phyloP scores from a whole-genome alignment of 2,797 vertebrate species.

The Austrolebias charrua region DNA sequence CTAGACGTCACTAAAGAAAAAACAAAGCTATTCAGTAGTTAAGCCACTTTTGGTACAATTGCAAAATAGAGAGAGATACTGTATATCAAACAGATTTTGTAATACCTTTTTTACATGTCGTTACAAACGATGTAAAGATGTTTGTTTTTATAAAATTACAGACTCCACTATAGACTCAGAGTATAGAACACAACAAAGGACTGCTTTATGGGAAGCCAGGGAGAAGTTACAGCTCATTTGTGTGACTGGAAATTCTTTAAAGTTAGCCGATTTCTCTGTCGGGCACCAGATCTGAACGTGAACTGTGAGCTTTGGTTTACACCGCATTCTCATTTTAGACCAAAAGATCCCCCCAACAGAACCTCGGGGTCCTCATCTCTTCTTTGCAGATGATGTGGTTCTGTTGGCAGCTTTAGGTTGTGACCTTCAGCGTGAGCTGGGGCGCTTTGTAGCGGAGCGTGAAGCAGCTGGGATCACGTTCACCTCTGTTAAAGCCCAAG shows the following conservation, averaged over 20 bases:
- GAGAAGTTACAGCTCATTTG: slow-evolving; percentile 71
- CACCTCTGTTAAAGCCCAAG: background rate
- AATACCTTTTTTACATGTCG: slow-evolving; percentile 72
- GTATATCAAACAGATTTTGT: slow-evolving; percentile 90
- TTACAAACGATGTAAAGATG: slow-evolving; percentile 97
- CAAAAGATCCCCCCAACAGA: no score
- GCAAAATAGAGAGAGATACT: slow-evolving; percentile 87
- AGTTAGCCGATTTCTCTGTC: slow-evolving; percentile 17
- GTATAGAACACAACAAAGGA: slow-evolving; percentile 80
- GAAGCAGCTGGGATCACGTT: background rate
- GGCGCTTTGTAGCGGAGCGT: background rate
- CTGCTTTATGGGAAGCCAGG: slow-evolving; percentile 81
- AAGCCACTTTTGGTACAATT: slow-evolving; percentile 99
- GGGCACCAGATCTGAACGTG: slow-evolving; percentile 12
- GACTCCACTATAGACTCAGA: slow-evolving; percentile 85
- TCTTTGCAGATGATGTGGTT: background rate
- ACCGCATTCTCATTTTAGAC: slow-evolving; percentile 6
- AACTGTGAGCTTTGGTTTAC: slow-evolving; percentile 32
- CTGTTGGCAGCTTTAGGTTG: background rate
- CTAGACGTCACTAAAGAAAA: slow-evolving; percentile 84
- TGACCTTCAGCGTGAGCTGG: background rate
- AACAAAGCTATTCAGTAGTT: slow-evolving; percentile 91
- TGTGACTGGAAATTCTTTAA: slow-evolving; percentile 77
- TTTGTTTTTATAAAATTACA: slow-evolving; percentile 94
- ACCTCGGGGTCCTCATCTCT: background rate